Conservation (phyloP, 30 jellyfish, hydroid and myxozoan genomes). For the Mastigias papua region DNA sequence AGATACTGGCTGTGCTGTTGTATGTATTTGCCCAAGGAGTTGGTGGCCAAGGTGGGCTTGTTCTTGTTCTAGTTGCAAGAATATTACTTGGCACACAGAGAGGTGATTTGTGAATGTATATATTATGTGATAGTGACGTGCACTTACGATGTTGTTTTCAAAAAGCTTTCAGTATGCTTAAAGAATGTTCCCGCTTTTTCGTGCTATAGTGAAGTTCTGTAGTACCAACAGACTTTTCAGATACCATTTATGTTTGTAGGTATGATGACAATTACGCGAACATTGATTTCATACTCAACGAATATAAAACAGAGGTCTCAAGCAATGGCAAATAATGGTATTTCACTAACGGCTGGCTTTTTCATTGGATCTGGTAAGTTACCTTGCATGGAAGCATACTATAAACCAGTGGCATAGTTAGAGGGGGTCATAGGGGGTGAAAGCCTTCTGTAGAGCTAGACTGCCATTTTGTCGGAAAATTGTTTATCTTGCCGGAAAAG, state of each 20-base stretch:
- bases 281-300: background rate
- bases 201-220: no score
- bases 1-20: conserved; percentile 38
- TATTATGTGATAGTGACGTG: background rate
- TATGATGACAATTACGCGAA: conserved; percentile 2
- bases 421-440: no score
- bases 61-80: conserved; percentile 20
- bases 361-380: conserved; percentile 12
- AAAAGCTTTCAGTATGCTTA: no score
- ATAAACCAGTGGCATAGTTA: no score
- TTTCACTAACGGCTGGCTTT: conserved; percentile 6
- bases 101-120: conserved; percentile 1
- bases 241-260: background rate
- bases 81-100: conserved; percentile 24
- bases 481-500: no score
- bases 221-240: no score
- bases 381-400: background rate
- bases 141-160: no score
- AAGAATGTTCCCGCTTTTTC: no score
- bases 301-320: conserved; percentile 1
- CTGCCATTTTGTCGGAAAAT: no score
- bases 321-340: background rate
- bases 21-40: conserved; percentile 65
- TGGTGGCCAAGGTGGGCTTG: conserved; percentile 40
- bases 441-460: no score